Conservation (phyloP, 1,140 invertebrate species). For the Drosophila parvula region DNA sequence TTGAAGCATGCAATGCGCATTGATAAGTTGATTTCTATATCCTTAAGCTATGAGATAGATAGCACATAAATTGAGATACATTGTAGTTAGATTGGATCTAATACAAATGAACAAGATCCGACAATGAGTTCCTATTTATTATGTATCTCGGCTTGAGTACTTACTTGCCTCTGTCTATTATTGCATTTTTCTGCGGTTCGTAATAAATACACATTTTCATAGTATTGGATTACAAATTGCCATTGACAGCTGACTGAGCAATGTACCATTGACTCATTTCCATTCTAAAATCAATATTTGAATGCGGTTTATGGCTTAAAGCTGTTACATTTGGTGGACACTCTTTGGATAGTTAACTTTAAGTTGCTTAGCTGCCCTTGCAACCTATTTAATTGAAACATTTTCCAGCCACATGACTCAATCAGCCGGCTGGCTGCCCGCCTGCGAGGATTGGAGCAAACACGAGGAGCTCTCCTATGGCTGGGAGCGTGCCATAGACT, state of each 20-base stretch:
- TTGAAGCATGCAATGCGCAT: no score
- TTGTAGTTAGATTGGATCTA: not conserved
- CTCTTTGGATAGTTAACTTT: not conserved
- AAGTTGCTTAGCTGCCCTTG: not conserved
- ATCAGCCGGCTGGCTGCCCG: conserved; percentile 93
- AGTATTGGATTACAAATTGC: conserved; percentile 26
- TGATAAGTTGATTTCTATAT: not conserved
- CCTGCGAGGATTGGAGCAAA: conserved; percentile 90
- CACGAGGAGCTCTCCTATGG: conserved; percentile 90
- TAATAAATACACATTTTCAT: conserved; percentile 6
- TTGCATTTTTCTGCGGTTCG: conserved; percentile 13
- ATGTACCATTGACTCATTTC: conserved; percentile 5
- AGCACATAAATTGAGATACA: conserved; percentile 1
- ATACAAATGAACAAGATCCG: not conserved
- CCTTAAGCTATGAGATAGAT: not conserved
- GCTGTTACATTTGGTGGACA: not conserved
- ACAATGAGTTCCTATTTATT: conserved; percentile 1
- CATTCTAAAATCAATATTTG: conserved; percentile 9
- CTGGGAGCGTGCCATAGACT: conserved; percentile 92
- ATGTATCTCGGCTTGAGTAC: conserved; percentile 4
- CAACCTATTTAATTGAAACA: not conserved
- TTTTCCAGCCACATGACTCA: conserved; percentile 90
- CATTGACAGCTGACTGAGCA: conserved; percentile 29
- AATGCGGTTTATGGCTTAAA: not conserved
- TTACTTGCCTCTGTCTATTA: not conserved